Conservation (phyloP, 2,797 vertebrate genomes). For the Paguma larvata region DNA sequence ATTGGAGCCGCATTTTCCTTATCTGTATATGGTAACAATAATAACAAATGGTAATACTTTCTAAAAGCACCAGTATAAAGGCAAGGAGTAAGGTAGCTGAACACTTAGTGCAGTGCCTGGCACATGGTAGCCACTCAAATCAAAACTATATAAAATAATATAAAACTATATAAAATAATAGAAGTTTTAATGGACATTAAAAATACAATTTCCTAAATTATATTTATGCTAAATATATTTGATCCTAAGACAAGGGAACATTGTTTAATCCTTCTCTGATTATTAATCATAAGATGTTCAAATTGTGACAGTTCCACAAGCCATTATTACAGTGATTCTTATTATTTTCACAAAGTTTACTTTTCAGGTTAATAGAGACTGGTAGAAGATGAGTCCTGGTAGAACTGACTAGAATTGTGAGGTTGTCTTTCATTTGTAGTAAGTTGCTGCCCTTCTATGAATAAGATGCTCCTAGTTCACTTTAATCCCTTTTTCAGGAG, state of each 20-base stretch:
- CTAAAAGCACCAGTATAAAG: background rate
- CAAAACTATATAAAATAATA: background rate
- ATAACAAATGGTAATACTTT: background rate
- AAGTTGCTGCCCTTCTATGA: background rate
- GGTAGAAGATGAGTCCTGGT: background rate
- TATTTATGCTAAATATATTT: slow-evolving; percentile 25
- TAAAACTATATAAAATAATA: background rate
- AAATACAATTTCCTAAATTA: background rate
- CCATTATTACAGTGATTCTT: background rate
- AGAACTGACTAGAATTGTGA: background rate
- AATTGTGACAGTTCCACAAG: background rate
- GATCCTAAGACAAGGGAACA: background rate
- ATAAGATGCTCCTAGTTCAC: background rate
- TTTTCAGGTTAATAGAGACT: background rate
- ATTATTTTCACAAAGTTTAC: background rate
- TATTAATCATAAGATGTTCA: background rate
- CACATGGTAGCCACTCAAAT: background rate
- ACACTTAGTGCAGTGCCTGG: background rate
- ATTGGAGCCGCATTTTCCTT: background rate
- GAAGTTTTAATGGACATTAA: background rate
- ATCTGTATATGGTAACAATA: background rate
- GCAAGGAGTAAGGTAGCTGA: background rate
- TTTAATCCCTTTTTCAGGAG: background rate
- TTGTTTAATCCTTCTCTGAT: background rate
- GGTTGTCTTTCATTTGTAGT: background rate